phyloP scores from a whole-genome alignment of 2,797 vertebrate species.

The Cirrhinus molitorella region DNA sequence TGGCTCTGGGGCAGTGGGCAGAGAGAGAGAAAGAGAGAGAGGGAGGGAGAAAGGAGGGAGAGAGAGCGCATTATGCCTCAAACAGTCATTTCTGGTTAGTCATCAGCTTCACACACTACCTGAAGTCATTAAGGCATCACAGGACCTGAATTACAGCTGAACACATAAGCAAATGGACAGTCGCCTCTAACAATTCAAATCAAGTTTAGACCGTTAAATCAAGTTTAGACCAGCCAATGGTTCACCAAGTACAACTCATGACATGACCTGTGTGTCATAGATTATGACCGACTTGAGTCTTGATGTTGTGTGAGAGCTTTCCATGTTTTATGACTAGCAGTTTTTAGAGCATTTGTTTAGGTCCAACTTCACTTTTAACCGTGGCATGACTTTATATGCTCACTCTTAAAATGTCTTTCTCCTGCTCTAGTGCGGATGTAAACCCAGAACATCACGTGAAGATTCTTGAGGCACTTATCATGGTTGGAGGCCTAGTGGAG shows the following conservation, averaged over 20 bases:
- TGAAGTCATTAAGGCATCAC: slow-evolving; percentile 47
- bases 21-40: not conserved
- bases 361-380: not conserved
- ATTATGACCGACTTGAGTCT: slow-evolving; percentile 46
- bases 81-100: slow-evolving; percentile 56
- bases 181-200: slow-evolving; percentile 32
- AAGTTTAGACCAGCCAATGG: not conserved
- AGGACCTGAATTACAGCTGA: slow-evolving; percentile 40
- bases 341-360: not conserved
- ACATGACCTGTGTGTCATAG: slow-evolving; percentile 29
- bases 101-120: slow-evolving; percentile 48
- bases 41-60: not conserved
- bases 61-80: slow-evolving; percentile 43
- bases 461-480: slow-evolving; percentile 82
- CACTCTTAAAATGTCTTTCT: slow-evolving; percentile 25
- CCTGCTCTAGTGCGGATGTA: slow-evolving; percentile 71
- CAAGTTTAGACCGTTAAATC: slow-evolving; percentile 18
- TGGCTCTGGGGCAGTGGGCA: slow-evolving; percentile 32
- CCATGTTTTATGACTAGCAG: not conserved
- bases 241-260: slow-evolving; percentile 27
- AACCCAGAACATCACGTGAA: slow-evolving; percentile 78
- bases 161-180: slow-evolving; percentile 37
- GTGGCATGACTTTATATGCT: not conserved
- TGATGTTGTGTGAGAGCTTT: slow-evolving; percentile 19
- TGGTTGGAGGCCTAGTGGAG: slow-evolving; percentile 74